phyloP scores from a whole-genome alignment of 2,888 invertebrate genomes.

The Proisotoma minuta region DNA sequence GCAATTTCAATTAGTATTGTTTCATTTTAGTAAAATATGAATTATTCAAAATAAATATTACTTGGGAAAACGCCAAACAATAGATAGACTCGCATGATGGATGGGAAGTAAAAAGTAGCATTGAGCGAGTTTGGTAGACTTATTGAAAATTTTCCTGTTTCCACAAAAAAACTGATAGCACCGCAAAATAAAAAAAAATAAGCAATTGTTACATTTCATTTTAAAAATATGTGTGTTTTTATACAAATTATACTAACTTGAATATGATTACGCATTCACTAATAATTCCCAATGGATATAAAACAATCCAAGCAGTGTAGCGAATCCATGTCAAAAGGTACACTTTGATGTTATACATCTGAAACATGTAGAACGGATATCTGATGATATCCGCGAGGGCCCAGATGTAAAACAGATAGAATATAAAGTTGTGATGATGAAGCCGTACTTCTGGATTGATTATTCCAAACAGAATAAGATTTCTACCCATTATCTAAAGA shows the following conservation, averaged over 20 bases:
- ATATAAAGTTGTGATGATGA: constrained; percentile 80
- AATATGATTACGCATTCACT: constrained; percentile 78
- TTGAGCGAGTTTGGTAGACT: constrained; percentile 79
- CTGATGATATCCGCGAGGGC: constrained; percentile 71
- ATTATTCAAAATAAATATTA: constrained; percentile 45
- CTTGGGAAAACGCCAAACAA: constrained; percentile 70
- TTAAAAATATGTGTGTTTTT: not conserved
- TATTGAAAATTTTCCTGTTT: constrained; percentile 69
- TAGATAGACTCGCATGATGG: constrained; percentile 71
- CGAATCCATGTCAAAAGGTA: constrained; percentile 81
- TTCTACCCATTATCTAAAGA: constrained; percentile 64
- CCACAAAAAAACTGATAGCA: constrained; percentile 84
- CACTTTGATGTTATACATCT: constrained; percentile 68
- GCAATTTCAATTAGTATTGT: constrained; percentile 33
- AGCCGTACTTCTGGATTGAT: constrained; percentile 78
- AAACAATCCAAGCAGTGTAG: constrained; percentile 77
- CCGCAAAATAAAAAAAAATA: constrained; percentile 52
- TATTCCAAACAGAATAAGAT: constrained; percentile 73
- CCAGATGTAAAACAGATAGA: constrained; percentile 83
- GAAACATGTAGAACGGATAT: constrained; percentile 87
- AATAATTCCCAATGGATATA: constrained; percentile 84
- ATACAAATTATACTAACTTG: constrained; percentile 50
- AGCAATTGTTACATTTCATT: not conserved
- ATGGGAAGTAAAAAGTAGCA: constrained; percentile 78
- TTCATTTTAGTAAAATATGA: constrained; percentile 6